Evolutionary conservation across 2,888 invertebrate species (phyloP), one percentile per base, ranked within the genome.

Genomic region (Callyntrura sp.): DNA sequence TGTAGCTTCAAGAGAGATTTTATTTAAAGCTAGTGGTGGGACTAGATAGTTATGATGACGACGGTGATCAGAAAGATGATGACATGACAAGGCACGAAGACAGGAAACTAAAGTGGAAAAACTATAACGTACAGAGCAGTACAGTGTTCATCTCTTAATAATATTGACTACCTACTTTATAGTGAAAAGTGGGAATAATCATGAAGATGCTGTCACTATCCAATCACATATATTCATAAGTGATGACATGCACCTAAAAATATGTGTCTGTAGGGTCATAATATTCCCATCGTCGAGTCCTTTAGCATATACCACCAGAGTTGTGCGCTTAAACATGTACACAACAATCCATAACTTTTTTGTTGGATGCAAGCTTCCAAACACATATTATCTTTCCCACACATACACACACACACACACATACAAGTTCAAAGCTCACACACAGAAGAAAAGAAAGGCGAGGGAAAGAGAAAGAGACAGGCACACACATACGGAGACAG

Each of bases 11-110:
- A 23, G 35, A 48, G 48, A 85, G 85, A 62, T 85, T 85, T 60
- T 55, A 85, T 76, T 35, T 85, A 85, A 78, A 78, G 28, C 62
- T 25, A 45, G 60, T 73, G 23, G n/a, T 70, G 17, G 48, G 5
- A 73, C 48, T 48, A 70, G 45, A 35, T 11, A 48, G n/a, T 60
- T 60, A 78, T 55, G 55, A 60, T 65, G 57, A 3, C 62, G 76
- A 73, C 43, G 87, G 82, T 82, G 60, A 87, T 55, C 51, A 86
- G 68, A 68, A 60, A 62, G 86, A 65, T 87, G 87, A 87, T 87
- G 87, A 82, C 81, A 87, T 87, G 87, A 87, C 87, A 82, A 82
- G 87, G 87, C 87, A 87, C 82, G 87, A 82, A 82, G 82, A 73
- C 81, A 87, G 73, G 82, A 82, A 73, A 48, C 57, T 68, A 12